These are phyloP conservation scores for Teleogryllus oceanicus DNA, from an alignment of 2,888 invertebrate genomes.

Conservation along the genomic window DNA sequence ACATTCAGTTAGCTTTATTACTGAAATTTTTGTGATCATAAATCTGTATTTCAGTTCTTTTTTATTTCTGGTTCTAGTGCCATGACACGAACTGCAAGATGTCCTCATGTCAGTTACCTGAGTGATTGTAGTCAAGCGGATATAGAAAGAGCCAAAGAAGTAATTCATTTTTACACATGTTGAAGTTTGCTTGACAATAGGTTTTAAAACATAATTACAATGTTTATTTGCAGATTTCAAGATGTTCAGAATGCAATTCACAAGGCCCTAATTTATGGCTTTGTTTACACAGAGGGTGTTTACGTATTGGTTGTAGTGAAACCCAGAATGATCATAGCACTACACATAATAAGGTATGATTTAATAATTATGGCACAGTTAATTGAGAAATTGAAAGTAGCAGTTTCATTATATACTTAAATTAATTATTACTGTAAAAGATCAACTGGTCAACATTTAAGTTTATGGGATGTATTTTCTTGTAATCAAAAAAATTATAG, in stretches of 20 bases:
- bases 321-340: constrained; percentile 79
- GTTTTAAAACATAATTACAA: background rate
- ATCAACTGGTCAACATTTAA: too few relatives aligned
- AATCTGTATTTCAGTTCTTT: too few relatives aligned
- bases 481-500: background rate
- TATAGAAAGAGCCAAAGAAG: constrained; percentile 36
- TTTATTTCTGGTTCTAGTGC: background rate
- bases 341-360: constrained; percentile 65
- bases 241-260: constrained; percentile 70
- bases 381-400: too few relatives aligned
- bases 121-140: constrained; percentile 34
- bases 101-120: constrained; percentile 34
- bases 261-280: constrained; percentile 81
- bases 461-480: background rate
- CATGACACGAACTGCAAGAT: constrained; percentile 30
- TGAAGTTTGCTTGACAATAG: background rate
- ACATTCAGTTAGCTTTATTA: too few relatives aligned
- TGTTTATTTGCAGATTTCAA: constrained; percentile 48
- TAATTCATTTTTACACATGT: constrained; percentile 21
- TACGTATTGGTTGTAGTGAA: constrained; percentile 79
- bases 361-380: too few relatives aligned
- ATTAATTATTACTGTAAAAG: too few relatives aligned
- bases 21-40: too few relatives aligned
- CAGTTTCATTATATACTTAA: too few relatives aligned
- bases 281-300: constrained; percentile 75